phyloP scores from a whole-genome alignment of 2,888 invertebrate species.

The Lochmaea capreae region DNA sequence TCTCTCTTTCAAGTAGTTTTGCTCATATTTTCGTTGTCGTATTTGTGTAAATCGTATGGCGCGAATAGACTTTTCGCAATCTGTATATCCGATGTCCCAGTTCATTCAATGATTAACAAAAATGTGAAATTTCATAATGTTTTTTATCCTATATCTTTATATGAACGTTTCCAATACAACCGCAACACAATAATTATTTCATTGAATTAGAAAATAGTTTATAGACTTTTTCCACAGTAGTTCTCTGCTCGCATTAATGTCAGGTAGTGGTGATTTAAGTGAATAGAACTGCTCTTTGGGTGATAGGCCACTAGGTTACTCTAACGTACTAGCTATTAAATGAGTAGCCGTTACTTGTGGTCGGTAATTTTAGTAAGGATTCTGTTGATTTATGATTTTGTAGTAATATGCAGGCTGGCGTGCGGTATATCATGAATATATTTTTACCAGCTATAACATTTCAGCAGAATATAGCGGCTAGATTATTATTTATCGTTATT shows the following conservation, averaged over 20 bases:
- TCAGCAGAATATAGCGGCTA: conserved; percentile 2
- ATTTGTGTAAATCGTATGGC: no score
- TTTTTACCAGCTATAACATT: conserved; percentile 15
- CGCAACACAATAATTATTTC: no score
- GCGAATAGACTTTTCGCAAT: no score
- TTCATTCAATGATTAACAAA: no score
- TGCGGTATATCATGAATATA: conserved; percentile 26
- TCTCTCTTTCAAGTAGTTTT: no score
- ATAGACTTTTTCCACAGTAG: conserved; percentile 4
- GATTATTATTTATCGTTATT: neutral
- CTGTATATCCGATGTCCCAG: no score
- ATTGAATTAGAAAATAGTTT: neutral
- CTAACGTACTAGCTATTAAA: conserved; percentile 51
- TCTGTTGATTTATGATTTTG: conserved; percentile 47
- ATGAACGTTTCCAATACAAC: no score
- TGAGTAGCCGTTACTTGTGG: conserved; percentile 46
- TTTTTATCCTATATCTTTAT: no score
- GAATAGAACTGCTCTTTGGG: conserved; percentile 57
- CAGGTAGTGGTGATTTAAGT: conserved; percentile 53
- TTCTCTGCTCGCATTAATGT: conserved; percentile 50
- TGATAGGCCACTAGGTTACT: conserved; percentile 62
- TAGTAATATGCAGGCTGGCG: conserved; percentile 36
- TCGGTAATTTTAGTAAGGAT: conserved; percentile 45
- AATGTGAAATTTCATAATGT: no score
- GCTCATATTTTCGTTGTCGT: no score